Base-by-base conservation (phyloP, 2,113 vertebrate genomes). In the Collichthys lucidus region DNA sequence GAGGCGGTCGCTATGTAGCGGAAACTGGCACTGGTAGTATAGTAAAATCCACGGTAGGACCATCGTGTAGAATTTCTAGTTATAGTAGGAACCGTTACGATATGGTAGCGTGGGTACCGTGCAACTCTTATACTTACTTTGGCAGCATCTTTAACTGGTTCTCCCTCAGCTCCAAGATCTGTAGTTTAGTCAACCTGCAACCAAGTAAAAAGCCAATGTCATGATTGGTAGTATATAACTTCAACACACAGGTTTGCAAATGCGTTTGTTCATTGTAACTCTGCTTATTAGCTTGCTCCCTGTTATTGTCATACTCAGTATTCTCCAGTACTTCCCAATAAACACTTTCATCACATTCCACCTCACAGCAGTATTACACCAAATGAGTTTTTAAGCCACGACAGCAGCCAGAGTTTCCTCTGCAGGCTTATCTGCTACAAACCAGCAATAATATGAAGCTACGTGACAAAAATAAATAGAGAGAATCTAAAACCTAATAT, bases 91-190 rank as follows among this genome's bases (percentile, higher is more conserved):
- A 26, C 26, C 26, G 26, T 26, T 26, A 26, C 26, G 26, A 26
- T 26, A 2, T 26, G 26, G 26, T 3, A 26, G 2, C 26, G 26
- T 2, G 26, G 26, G 26, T 26, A 26, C 3, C 26, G 26, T 26
- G 26, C 26, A 26, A 26, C 26, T 26, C 26, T 26, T 26, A 26
- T 31, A 31, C 31, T 73, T 96, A 99, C 98, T 99, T 99, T 95
- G 98, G 98, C 95, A 99, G 95, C 96, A 97, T 97, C 96, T 99
- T 98, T 86, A 99, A 93, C 93, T 99, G 98, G 92, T 99, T 99
- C 95, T 99, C 98, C 93, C 98, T 95, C 88, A 99, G 96, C 94
- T 99, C 98, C 95, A 99, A 42, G 89, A 99, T 99, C 93, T 98
- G 98, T 64, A 99, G 96, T 93, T 98, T 99, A 69, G 96, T 98